phyloP scores from a whole-genome alignment of 1,140 invertebrate species.

The Ganaspis sp. region DNA sequence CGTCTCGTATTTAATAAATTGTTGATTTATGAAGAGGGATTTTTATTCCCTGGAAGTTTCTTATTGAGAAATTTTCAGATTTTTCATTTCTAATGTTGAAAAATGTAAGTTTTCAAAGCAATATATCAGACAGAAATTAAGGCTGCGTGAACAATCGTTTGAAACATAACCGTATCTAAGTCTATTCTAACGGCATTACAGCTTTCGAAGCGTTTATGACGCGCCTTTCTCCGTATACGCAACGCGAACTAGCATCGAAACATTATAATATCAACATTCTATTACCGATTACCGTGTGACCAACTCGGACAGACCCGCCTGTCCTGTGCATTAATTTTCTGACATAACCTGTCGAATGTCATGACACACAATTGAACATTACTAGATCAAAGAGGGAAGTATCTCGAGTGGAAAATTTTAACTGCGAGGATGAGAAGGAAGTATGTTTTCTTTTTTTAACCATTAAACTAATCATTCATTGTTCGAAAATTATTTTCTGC shows the following conservation, averaged over 20 bases:
- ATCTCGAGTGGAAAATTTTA: conserved; percentile 9
- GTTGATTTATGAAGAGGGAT: background rate
- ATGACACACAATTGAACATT: background rate
- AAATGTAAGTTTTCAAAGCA: background rate
- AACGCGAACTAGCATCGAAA: conserved; percentile 45
- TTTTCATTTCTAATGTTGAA: background rate
- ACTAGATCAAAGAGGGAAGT: conserved; percentile 12
- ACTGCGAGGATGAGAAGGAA: background rate
- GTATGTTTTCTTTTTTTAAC: background rate
- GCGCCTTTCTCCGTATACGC: conserved; percentile 46
- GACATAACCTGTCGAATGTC: conserved; percentile 34
- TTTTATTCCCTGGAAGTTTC: background rate
- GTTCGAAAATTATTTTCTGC: too few relatives aligned
- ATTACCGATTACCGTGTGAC: conserved; percentile 50
- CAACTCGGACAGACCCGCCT: conserved; percentile 52
- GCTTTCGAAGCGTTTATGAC: conserved; percentile 19
- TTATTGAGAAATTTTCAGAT: background rate
- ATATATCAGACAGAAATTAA: background rate
- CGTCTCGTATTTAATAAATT: background rate
- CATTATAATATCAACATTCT: conserved; percentile 47
- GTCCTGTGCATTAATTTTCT: conserved; percentile 46
- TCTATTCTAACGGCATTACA: conserved; percentile 21
- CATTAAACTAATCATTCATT: too few relatives aligned
- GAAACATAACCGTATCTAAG: conserved; percentile 14
- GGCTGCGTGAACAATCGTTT: conserved; percentile 16